Evolutionary conservation across 2,888 invertebrate genomes (phyloP), one percentile per base, ranked within the genome.

Genomic region (Leucozona laternaria): DNA sequence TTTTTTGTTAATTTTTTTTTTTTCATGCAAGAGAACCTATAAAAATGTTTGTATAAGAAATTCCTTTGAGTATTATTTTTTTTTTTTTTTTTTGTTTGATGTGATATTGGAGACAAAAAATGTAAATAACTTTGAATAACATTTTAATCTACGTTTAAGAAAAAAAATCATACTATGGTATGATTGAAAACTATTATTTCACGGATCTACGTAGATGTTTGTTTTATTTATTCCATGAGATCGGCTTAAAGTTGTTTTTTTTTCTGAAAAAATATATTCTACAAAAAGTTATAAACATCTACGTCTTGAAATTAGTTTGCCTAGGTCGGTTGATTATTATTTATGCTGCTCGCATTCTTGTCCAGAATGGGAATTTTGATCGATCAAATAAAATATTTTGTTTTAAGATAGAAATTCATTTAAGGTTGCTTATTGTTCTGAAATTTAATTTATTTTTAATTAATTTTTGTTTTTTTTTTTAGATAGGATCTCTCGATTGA

Each of bases 401-500:
- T 55, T 17, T 68, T 60, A 68, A 71, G 70, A 53, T 64, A 66
- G 68, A 80, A 78, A 81, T 78, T 78, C 70, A 78, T 73, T 81
- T 62, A 64, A 77, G 48, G 71, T 85, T 85, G 72, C 85, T 86
- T 86, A 86, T 79, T 82, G 82, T 86, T 81, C 86, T 75, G 78
- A 79, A 79, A 86, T 86, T 48, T 73, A 81, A 85, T 73, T 78
- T 81, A 34, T 34, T 20, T 10, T 73, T 78, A 78, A 34, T 34
- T 20, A 5, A 4, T 53, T 5, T 53, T 50, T 71, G 68, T 45
- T 28, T 13, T 48, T 28, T 13, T 48, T 17, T 79, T 76, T 60
- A 82, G 72, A 75, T 81, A 86, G 86, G 86, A 82, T 86, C 79
- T 86, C 78, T 86, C 60, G 82, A 78, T 86, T 86, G 86, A 86